Evolutionary conservation across 2,113 vertebrate genomes (phyloP).

Genomic region (Apodemus sylvaticus): DNA sequence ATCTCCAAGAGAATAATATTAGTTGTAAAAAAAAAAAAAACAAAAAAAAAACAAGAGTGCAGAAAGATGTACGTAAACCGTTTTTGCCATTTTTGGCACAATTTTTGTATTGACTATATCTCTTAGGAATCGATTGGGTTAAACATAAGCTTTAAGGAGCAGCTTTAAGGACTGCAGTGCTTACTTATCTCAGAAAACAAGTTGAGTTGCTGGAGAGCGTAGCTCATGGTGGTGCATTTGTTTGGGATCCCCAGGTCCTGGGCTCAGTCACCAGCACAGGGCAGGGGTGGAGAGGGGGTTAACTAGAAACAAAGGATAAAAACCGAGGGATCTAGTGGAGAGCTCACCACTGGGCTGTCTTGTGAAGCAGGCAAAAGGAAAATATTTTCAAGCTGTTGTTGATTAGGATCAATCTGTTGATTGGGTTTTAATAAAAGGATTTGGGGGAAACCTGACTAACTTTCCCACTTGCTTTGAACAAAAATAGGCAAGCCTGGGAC

Average conservation of each 20-base stretch:
- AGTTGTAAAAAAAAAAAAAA: background rate
- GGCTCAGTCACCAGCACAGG: background rate
- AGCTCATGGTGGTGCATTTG: background rate
- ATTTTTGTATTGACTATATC: background rate
- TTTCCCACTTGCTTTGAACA: slow-evolving; percentile 15
- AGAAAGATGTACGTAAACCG: background rate
- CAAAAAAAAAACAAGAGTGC: background rate
- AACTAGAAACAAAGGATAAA: background rate
- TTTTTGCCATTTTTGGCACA: background rate
- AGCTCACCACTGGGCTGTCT: background rate
- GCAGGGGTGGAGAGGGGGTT: background rate
- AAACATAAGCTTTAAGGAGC: background rate
- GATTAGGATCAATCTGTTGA: background rate
- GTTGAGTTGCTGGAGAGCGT: background rate
- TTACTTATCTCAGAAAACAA: slow-evolving; percentile 12
- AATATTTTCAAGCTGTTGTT: background rate
- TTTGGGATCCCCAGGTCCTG: background rate
- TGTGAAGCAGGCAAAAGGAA: background rate
- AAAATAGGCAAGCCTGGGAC: background rate
- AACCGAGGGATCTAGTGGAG: background rate
- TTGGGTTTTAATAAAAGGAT: slow-evolving; percentile 21
- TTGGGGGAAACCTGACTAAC: background rate
- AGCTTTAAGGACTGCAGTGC: background rate
- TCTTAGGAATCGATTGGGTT: slow-evolving; percentile 31
- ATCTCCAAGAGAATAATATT: background rate